phyloP scores from a whole-genome alignment of 30 jellyfish, hydroid and myxozoan genomes.

The Aurelia sp. region DNA sequence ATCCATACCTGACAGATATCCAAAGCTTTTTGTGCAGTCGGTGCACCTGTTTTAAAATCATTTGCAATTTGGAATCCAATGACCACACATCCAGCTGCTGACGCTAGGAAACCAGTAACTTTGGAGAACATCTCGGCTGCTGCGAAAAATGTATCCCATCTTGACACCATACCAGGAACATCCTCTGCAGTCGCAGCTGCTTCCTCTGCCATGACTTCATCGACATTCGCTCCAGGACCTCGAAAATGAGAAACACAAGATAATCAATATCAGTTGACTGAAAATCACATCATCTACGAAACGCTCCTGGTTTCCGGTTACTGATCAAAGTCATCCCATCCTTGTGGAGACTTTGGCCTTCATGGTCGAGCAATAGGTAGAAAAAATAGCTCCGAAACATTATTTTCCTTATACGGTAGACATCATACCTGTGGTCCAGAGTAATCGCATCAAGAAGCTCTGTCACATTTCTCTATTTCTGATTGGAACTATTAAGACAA shows the following conservation, averaged over 20 bases:
- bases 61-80: conserved; percentile 54
- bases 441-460: too few species aligned
- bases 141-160: conserved; percentile 51
- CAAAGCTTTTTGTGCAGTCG: conserved; percentile 65
- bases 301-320: too few species aligned
- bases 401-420: too few species aligned
- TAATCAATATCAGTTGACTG: too few species aligned
- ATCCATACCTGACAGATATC: conserved; percentile 65
- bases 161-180: neutral
- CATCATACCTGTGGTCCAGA: too few species aligned
- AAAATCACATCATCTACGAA: too few species aligned
- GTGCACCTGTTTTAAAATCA: conserved; percentile 53
- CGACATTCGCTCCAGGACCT: conserved; percentile 13
- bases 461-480: too few species aligned
- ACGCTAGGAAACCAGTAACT: conserved; percentile 53
- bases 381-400: too few species aligned
- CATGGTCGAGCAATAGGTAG: too few species aligned
- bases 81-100: conserved; percentile 69
- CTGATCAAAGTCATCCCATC: too few species aligned
- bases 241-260: neutral
- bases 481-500: too few species aligned
- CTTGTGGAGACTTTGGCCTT: too few species aligned
- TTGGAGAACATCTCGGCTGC: conserved; percentile 40
- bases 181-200: conserved; percentile 33
- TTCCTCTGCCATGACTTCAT: conserved; percentile 33